phyloP scores from a whole-genome alignment of 2,113 vertebrate genomes.

The Macaca nemestrina region DNA sequence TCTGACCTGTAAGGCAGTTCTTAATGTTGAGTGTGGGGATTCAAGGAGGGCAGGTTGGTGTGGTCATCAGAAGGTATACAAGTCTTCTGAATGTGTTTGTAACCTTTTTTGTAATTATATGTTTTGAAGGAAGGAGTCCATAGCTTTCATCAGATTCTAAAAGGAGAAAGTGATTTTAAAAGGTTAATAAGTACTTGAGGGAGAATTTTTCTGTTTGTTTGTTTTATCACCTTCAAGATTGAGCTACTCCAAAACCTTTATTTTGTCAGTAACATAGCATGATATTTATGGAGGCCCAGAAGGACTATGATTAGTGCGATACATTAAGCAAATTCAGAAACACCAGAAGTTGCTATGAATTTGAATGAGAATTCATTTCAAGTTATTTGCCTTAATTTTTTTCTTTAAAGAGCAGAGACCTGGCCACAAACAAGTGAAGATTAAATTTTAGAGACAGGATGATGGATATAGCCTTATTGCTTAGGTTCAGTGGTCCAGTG shows the following conservation, averaged over 20 bases:
- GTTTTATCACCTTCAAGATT: conserved; percentile 30
- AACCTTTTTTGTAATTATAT: neutral
- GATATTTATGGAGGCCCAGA: conserved; percentile 49
- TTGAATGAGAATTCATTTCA: conserved; percentile 59
- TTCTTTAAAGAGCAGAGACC: conserved; percentile 18
- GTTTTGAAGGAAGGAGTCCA: neutral
- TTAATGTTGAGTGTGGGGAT: neutral
- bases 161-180: neutral
- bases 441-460: conserved; percentile 14
- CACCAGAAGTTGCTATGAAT: conserved; percentile 14
- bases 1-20: neutral
- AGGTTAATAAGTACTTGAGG: conserved; percentile 49
- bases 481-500: neutral
- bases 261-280: conserved; percentile 11
- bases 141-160: conserved; percentile 21
- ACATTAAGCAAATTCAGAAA: conserved; percentile 62
- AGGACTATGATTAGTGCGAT: conserved; percentile 30
- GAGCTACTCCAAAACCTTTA: neutral
- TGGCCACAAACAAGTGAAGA: conserved; percentile 8
- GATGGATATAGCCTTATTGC: neutral
- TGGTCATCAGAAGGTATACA: neutral
- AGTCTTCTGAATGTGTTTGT: neutral
- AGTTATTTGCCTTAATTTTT: neutral
- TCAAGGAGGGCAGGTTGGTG: neutral
- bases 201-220: conserved; percentile 53